A percentile compares a stretch with the other conserved stretches of the same genome.
Conservation (phyloP, 2,797 vertebrate species). For the Enteromius anoplus region DNA sequence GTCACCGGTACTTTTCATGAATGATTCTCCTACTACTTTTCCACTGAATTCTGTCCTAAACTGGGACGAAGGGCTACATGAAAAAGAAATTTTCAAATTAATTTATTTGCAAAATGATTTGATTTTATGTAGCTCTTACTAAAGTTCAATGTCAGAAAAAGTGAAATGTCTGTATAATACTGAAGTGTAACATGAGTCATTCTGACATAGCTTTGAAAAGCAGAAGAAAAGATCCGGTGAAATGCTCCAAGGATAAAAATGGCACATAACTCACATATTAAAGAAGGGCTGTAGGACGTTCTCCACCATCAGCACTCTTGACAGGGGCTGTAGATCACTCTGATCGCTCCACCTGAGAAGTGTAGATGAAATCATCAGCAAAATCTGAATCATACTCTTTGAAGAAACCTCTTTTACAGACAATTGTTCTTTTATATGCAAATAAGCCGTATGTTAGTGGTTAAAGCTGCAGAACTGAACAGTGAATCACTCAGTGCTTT, state of each 20-base stretch:
- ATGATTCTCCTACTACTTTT: slow-evolving; percentile 83
- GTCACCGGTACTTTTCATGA: slow-evolving; percentile 80
- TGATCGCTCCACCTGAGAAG: slow-evolving; percentile 83
- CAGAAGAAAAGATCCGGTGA: slow-evolving; percentile 3
- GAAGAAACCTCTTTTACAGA: slow-evolving; percentile 1
- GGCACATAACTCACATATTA: slow-evolving; percentile 75
- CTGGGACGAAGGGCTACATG: slow-evolving; percentile 65
- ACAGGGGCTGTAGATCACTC: slow-evolving; percentile 73
- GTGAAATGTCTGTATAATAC: slow-evolving; percentile 5
- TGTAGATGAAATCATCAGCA: slow-evolving; percentile 14
- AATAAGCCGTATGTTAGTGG: background rate
- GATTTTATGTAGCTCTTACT: background rate
- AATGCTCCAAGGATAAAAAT: slow-evolving; percentile 27
- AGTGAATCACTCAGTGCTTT: slow-evolving; percentile 18
- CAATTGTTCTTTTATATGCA: slow-evolving; percentile 30
- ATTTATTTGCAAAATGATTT: background rate
- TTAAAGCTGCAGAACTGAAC: slow-evolving; percentile 15
- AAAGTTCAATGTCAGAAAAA: slow-evolving; percentile 11
- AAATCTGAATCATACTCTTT: slow-evolving; percentile 24
- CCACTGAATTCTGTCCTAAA: slow-evolving; percentile 82
- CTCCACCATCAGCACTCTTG: slow-evolving; percentile 79
- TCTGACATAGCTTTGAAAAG: slow-evolving; percentile 36
- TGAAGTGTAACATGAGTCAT: slow-evolving; percentile 17
- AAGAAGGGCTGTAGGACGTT: slow-evolving; percentile 81
- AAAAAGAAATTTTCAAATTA: background rate